phyloP scores from a whole-genome alignment of 2,797 vertebrate species.

The Pristis pectinata region DNA sequence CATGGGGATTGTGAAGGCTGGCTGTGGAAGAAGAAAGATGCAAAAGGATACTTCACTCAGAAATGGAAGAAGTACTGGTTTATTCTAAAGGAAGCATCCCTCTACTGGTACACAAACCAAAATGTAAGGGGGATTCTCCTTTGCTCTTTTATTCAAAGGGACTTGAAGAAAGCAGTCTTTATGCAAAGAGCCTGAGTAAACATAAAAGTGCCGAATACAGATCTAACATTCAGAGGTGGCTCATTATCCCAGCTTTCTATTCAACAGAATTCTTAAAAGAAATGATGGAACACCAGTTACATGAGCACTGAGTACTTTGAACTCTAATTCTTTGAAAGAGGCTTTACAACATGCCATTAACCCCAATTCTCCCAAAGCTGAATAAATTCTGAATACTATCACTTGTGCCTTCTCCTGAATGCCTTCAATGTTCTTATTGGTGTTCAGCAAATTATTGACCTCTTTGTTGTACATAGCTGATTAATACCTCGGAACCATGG shows the following conservation, averaged over 20 bases:
- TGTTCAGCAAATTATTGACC: neutral
- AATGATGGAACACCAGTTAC: neutral
- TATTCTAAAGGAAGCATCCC: constrained; percentile 77
- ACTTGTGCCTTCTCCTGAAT: neutral
- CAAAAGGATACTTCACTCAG: constrained; percentile 81
- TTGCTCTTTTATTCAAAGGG: neutral
- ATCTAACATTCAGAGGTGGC: neutral
- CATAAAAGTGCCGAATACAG: neutral
- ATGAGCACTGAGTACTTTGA: neutral
- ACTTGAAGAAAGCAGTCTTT: neutral
- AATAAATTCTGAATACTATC: neutral
- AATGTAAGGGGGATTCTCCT: constrained; percentile 62
- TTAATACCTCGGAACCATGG: neutral
- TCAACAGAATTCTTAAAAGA: neutral
- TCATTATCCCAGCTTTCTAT: neutral
- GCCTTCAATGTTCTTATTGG: neutral
- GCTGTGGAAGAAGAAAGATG: constrained; percentile 84
- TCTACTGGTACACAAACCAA: constrained; percentile 89
- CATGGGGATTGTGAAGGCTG: constrained; percentile 81
- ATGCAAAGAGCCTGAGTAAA: neutral
- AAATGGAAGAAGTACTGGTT: constrained; percentile 92
- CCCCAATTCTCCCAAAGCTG: neutral
- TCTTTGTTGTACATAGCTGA: neutral
- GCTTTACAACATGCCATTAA: neutral
- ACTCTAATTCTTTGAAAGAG: neutral